Base-by-base conservation (phyloP, 2,113 vertebrate species). In the Hylia prasina region DNA sequence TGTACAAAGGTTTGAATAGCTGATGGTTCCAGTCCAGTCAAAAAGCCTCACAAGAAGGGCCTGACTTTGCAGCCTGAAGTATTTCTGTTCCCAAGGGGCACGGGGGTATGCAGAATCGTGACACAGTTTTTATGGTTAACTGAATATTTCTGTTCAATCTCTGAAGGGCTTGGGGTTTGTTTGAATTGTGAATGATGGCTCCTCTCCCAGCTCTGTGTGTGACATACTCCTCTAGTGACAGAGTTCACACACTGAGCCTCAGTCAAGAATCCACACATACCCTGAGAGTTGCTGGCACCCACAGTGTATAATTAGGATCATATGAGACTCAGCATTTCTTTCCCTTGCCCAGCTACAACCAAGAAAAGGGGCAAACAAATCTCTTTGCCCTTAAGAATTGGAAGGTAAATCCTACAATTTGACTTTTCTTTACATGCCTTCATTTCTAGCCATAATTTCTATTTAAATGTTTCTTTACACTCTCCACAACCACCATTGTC, bases 111-210 rank as follows among this genome's bases (percentile, higher is more conserved):
- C 73, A 89, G 87, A 94, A 95, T 78, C 57, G 30, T 76, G 83
- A 60, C 93, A 95, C 73, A 40, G 69, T 89, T 96, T 96, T 94
- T 94, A 95, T 87, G 93, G 93, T 87, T 92, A 95, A 94, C 56
- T 92, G 89, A 90, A 89, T 86, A 92, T 81, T 96, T 96, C 68
- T 96, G 96, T 70, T 95, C 80, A 93, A 25, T 91, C 76, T 94
- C 93, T 89, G 91, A 94, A 93, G 94, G 66, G 69, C 72, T 84
- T 89, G 91, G 83, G 89, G 69, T 79, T 90, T 89, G 83, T 87
- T 91, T 96, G 95, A 96, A 96, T 96, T 89, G 84, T 96, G 94
- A 97, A 97, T 95, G 94, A 96, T 96, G 96, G 96, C 95, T 94
- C 83, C n/a, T 39, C 21, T 96, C 96, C 95, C 96, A 96, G 80